Evolutionary conservation across 2,797 vertebrate genomes (phyloP).

Genomic region (Tragopan temminckii): DNA sequence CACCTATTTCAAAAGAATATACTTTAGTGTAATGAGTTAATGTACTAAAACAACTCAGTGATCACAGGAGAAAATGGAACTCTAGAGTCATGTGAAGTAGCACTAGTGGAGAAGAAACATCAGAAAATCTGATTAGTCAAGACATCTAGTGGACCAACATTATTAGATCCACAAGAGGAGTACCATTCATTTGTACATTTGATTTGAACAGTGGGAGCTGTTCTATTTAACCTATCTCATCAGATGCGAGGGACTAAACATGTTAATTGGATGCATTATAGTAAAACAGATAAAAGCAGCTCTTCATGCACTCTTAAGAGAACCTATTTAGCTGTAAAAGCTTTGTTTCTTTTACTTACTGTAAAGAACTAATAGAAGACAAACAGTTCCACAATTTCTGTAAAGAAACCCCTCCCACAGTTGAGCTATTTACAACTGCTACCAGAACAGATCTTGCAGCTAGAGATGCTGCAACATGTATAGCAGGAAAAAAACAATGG

Average conservation of each 20-base stretch:
- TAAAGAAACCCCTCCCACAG: constrained; percentile 2
- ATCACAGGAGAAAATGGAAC: too few species aligned
- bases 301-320: background rate
- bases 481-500: background rate
- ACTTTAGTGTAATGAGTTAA: too few species aligned
- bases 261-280: background rate
- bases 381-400: background rate
- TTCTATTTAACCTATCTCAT: background rate
- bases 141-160: background rate
- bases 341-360: background rate
- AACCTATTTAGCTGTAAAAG: background rate
- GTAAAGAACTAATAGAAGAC: background rate
- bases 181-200: background rate
- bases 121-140: background rate
- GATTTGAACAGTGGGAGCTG: background rate
- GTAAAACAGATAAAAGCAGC: background rate
- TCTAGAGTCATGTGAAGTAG: background rate
- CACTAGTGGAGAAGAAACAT: background rate
- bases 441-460: background rate
- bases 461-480: background rate
- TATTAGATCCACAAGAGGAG: background rate
- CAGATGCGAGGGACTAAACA: background rate
- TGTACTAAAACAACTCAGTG: background rate
- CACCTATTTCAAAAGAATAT: background rate
- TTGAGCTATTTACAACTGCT: background rate